Evolutionary conservation across 1,140 invertebrate genomes (phyloP).

Genomic region (Pentalonia nigronervosa): DNA sequence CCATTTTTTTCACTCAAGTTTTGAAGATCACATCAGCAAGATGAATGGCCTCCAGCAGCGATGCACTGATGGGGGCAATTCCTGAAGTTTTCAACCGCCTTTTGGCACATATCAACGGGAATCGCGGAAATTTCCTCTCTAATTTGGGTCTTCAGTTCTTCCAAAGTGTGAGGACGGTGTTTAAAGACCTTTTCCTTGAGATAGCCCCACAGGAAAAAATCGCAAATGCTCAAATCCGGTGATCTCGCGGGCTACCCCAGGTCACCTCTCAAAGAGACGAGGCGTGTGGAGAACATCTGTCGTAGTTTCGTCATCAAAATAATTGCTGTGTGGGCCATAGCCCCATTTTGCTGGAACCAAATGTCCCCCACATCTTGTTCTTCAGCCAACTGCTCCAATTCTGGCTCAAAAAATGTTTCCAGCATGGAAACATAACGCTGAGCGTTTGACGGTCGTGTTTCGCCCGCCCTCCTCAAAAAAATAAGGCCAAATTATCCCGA

Average conservation of each 20-base stretch:
- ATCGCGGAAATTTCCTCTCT: not conserved
- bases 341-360: not conserved
- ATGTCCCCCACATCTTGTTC: not conserved
- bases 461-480: not conserved
- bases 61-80: not conserved
- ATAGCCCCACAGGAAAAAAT: constrained; percentile 7
- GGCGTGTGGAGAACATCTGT: not conserved
- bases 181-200: constrained; percentile 38
- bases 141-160: too few species aligned
- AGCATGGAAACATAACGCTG: too few species aligned
- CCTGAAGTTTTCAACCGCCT: constrained; percentile 25
- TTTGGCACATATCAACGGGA: constrained; percentile 32
- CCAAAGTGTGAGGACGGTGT: not conserved
- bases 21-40: not conserved
- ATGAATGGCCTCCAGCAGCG: not conserved
- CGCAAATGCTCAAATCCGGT: constrained; percentile 17
- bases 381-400: too few species aligned
- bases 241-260: not conserved
- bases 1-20: not conserved
- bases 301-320: not conserved
- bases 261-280: not conserved
- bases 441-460: not conserved
- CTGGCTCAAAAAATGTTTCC: not conserved
- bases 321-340: not conserved
- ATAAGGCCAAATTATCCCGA: not conserved